Conservation (phyloP, 2,888 invertebrate species). For the Morpho achilles region DNA sequence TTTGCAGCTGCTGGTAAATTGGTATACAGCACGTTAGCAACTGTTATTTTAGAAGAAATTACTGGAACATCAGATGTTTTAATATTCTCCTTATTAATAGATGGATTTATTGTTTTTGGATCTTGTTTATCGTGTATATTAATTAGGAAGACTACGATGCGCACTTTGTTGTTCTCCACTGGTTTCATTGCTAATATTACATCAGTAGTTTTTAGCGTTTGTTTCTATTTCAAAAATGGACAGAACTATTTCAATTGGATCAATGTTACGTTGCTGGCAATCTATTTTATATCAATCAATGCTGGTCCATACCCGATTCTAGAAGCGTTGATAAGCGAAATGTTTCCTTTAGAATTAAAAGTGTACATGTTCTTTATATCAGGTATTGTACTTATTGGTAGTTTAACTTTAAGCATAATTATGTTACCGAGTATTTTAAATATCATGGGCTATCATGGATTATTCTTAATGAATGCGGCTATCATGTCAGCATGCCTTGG, state of each 20-base stretch:
- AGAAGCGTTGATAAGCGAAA: constrained; percentile 14
- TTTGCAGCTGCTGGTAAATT: constrained; percentile 22
- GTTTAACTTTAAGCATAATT: neutral
- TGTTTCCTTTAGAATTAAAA: constrained; percentile 16
- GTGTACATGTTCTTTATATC: constrained; percentile 9
- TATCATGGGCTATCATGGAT: neutral
- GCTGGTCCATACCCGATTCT: constrained; percentile 12
- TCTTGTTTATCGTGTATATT: constrained; percentile 10
- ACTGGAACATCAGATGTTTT: neutral
- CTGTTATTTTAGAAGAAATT: too few relatives aligned
- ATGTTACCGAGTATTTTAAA: constrained; percentile 4
- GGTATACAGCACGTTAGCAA: constrained; percentile 2
- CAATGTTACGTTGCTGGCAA: constrained; percentile 1
- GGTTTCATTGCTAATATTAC: constrained; percentile 7
- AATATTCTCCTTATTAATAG: constrained; percentile 7
- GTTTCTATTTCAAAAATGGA: constrained; percentile 7
- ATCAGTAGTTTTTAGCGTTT: constrained; percentile 2
- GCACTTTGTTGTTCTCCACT: constrained; percentile 8
- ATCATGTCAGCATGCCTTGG: constrained; percentile 8
- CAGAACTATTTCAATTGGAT: constrained; percentile 4
- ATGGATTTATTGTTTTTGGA: constrained; percentile 8
- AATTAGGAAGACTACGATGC: constrained; percentile 6
- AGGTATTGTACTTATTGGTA: neutral
- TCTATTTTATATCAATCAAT: constrained; percentile 10
- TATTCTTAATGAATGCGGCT: constrained; percentile 3